Evolutionary conservation across 2,888 invertebrate species (phyloP), one percentile per base, ranked within the genome.

Genomic region (Carcina quercana): DNA sequence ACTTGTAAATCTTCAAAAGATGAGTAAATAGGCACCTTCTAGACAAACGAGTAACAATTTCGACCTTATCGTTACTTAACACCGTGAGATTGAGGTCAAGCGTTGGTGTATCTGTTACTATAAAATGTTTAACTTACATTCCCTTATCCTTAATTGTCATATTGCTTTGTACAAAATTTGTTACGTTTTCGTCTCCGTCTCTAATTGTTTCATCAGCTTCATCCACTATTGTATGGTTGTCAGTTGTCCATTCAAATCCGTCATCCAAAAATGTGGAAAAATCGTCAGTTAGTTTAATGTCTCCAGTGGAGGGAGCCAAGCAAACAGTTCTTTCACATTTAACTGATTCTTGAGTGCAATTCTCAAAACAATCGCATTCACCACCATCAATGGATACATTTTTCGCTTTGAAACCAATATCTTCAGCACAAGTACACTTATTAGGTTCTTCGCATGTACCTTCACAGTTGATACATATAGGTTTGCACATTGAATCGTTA

Each of bases 311-410:
- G n/a, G n/a, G n/a, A n/a, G n/a, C n/a, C 7, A 17, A 17, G 17
- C 53, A 53, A 28, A 39, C 30, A n/a, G 46, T 53, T 19, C 30
- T 42, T 8, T 34, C 36, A 25, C 53, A 53, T 32, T 15, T 36
- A 7, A 14, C 29, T 1, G 27, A 15, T 2, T 1, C 13, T 15
- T 32, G 27, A 3, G 37, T 25, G 11, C 39, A 50, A 17, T 47
- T 39, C 1, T 35, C 21, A 10, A 34, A 29, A 29, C 43, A 42
- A 13, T 50, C 35, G 32, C 53, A 53, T 2, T 42, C 34, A 0
- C 8, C 11, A n/a, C 38, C 45, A 20, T 43, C 30, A 4, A 5
- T 29, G n/a, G 28, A 28, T 5, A 43, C 35, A 13, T 29, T 14
- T 19, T 1, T 26, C 13, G 32, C 22, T 28, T 33, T n/a, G n/a